These are phyloP conservation scores for Origma solitaria DNA, from an alignment of 2,113 vertebrate genomes.

Conservation along the genomic window DNA sequence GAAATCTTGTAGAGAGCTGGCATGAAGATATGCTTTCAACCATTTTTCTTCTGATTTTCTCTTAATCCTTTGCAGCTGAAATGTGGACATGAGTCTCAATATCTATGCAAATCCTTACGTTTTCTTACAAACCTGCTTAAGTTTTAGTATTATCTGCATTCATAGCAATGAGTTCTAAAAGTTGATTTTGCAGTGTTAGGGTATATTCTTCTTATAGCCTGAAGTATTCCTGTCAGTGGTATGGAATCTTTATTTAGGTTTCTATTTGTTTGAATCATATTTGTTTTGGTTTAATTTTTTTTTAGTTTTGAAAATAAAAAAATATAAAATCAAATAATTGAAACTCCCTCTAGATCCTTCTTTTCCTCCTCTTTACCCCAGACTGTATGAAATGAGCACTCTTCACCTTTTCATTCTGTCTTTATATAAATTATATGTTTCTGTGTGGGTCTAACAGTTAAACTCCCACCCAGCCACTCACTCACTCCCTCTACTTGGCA, in stretches of 20 bases:
- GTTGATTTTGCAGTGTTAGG: neutral
- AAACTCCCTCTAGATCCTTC: neutral
- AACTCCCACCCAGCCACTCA: neutral
- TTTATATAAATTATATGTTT: neutral
- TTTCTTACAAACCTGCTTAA: neutral
- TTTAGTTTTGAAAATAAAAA: neutral
- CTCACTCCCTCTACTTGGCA: neutral
- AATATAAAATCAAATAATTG: neutral
- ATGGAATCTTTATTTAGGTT: neutral
- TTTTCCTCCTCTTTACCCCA: neutral
- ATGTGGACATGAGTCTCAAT: neutral
- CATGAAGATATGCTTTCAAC: neutral
- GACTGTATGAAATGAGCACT: neutral
- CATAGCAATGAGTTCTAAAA: neutral
- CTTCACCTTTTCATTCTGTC: neutral
- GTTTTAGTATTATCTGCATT: neutral
- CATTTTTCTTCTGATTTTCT: neutral
- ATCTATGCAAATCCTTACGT: neutral
- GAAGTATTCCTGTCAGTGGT: neutral
- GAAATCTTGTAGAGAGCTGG: neutral
- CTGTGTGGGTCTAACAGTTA: neutral
- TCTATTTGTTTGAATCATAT: too few relatives aligned
- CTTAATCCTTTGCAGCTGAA: neutral
- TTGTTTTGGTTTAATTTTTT: neutral
- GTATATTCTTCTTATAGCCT: neutral